Evolutionary conservation across 1,140 invertebrate genomes (phyloP).

Genomic region (Platyura marginata): DNA sequence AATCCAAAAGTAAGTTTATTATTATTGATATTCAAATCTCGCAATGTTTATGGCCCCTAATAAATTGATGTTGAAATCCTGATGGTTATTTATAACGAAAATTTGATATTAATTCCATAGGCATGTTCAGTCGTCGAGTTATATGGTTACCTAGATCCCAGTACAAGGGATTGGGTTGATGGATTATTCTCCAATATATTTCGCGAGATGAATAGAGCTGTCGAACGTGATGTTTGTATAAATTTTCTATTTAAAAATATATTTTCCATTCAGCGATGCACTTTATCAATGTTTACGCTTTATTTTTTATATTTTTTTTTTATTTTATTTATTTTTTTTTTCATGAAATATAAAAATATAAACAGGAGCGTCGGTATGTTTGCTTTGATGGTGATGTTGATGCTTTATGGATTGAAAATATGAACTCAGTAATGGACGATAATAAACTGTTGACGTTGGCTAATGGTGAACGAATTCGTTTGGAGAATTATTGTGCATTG

Average conservation of each 20-base stretch:
- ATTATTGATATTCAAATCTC: too few species aligned
- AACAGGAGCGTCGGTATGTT: constrained; percentile 56
- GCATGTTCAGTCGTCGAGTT: constrained; percentile 74
- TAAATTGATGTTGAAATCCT: too few species aligned
- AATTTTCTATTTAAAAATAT: neutral
- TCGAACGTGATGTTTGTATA: constrained; percentile 29
- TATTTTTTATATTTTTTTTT: too few species aligned
- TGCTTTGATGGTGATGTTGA: constrained; percentile 88
- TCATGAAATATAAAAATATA: neutral
- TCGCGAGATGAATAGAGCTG: constrained; percentile 67
- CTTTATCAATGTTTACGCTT: too few species aligned
- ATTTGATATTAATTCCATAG: too few species aligned
- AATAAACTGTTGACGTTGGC: constrained; percentile 75
- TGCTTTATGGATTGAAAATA: constrained; percentile 86
- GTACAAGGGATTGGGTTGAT: constrained; percentile 80
- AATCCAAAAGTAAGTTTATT: constrained; percentile 56
- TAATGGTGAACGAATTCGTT: constrained; percentile 73
- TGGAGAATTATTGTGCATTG: constrained; percentile 61
- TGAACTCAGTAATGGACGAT: constrained; percentile 94
- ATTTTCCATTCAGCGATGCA: too few species aligned
- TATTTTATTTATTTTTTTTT: neutral
- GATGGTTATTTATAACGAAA: too few species aligned
- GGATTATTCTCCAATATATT: constrained; percentile 80
- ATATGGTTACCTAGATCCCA: constrained; percentile 72
- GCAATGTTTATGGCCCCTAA: too few species aligned